Conservation (phyloP, 2,797 vertebrate species). For the Gila robusta region DNA sequence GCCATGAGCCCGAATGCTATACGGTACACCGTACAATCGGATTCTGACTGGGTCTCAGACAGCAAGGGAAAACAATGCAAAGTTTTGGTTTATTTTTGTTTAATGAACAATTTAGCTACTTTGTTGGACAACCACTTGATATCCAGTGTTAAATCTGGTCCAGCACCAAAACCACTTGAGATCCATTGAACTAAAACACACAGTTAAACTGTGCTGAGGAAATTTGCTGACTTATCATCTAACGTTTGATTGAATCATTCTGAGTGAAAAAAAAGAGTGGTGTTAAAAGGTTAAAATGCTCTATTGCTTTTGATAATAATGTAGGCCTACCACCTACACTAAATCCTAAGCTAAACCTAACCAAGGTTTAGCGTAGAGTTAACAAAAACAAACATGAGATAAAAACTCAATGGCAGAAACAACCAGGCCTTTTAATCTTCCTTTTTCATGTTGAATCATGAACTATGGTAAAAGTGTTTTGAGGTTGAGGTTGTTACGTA, state of each 20-base stretch:
- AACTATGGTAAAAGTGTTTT: no score
- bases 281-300: not conserved
- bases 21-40: not conserved
- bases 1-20: not conserved
- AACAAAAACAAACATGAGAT: not conserved
- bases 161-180: not conserved
- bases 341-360: not conserved
- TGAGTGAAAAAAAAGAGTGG: not conserved
- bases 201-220: not conserved
- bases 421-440: no score
- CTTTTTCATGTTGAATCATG: no score
- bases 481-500: no score
- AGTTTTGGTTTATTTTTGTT: not conserved
- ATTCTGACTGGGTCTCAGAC: not conserved
- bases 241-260: not conserved
- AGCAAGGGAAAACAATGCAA: conserved; percentile 1
- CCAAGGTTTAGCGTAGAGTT: not conserved
- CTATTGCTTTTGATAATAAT: not conserved
- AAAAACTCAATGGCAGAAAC: not conserved
- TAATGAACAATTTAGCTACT: not conserved
- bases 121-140: not conserved
- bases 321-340: not conserved
- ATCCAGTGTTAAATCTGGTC: not conserved
- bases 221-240: not conserved
- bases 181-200: not conserved